Evolutionary conservation across 2,888 invertebrate species (phyloP), one percentile per base, ranked within the genome.

Genomic region (Tachystola acroxantha): DNA sequence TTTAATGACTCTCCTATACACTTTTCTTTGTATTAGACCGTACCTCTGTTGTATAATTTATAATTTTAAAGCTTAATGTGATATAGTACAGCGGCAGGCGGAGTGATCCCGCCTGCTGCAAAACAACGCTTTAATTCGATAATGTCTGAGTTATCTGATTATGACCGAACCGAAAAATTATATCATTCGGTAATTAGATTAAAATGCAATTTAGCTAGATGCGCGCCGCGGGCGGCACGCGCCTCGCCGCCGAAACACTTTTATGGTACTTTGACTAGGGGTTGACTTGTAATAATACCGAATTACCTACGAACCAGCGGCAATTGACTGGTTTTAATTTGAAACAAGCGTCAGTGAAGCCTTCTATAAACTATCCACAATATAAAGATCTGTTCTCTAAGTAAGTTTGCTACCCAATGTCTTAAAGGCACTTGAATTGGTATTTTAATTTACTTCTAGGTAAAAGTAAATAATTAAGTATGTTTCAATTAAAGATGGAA

Each of bases 81-180:
- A n/a, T n/a, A n/a, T n/a, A n/a, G n/a, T n/a, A n/a, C n/a, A n/a
- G n/a, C n/a, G n/a, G n/a, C n/a, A n/a, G n/a, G n/a, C n/a, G n/a
- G n/a, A n/a, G n/a, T n/a, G 56, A 64, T 68, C 78, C 69, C 77
- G 80, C 77, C 78, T 64, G 60, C 56, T 64, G 53, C 65, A 62
- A 68, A 76, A 70, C 62, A 61, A 52, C 55, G 61, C 50, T 73
- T 69, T 85, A 85, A 85, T 82, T 79, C 64, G 74, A 85, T 86
- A 85, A 85, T 70, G 71, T 71, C 60, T 59, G 52, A 60, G 59
- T 81, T 79, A 85, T 86, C 77, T 75, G 77, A 85, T 86, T 86
- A 86, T 64, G 65, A 66, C 57, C 57, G 81, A 71, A 81, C 79
- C 84, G 82, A 85, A 85, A 86, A 86, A 85, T 86, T 85, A 85